These are phyloP conservation scores for Polylopha cassiicola DNA, from an alignment of 2,888 invertebrate genomes.

Conservation along the genomic window DNA sequence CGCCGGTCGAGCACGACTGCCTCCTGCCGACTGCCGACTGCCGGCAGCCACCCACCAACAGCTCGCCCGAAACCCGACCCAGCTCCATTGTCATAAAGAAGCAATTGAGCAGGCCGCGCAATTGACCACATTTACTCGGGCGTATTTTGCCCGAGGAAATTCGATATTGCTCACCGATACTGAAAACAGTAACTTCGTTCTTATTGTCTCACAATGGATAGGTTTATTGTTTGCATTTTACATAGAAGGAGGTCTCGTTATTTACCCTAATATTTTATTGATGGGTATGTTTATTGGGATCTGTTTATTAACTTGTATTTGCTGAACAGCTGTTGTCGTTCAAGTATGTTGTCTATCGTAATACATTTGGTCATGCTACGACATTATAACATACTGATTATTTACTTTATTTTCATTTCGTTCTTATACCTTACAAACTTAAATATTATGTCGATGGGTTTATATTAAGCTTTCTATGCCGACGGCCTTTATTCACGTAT, in stretches of 20 bases:
- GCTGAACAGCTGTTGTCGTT: no score
- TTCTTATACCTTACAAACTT: no score
- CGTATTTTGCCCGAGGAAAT: slow-evolving; percentile 27
- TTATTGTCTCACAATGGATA: slow-evolving; percentile 26
- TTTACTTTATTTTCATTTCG: no score
- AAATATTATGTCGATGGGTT: no score
- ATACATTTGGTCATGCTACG: no score
- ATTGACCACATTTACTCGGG: slow-evolving; percentile 24
- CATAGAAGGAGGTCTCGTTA: slow-evolving; percentile 12
- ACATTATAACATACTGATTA: no score
- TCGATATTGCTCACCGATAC: slow-evolving; percentile 28
- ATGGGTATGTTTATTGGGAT: no score
- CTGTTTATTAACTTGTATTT: no score
- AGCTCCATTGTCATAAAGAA: slow-evolving; percentile 36
- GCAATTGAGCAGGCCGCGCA: slow-evolving; percentile 22
- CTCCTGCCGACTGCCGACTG: slow-evolving; percentile 36
- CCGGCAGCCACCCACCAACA: slow-evolving; percentile 27
- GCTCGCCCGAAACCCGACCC: slow-evolving; percentile 32
- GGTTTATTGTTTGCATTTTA: slow-evolving; percentile 25
- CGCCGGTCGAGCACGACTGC: slow-evolving; percentile 58
- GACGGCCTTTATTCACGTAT: no score
- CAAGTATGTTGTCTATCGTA: no score
- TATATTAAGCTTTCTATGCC: no score
- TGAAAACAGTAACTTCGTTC: slow-evolving; percentile 29
- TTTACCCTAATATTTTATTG: slow-evolving; percentile 2